Evolutionary conservation across 2,888 invertebrate species (phyloP).

Genomic region (Odontothrips loti): DNA sequence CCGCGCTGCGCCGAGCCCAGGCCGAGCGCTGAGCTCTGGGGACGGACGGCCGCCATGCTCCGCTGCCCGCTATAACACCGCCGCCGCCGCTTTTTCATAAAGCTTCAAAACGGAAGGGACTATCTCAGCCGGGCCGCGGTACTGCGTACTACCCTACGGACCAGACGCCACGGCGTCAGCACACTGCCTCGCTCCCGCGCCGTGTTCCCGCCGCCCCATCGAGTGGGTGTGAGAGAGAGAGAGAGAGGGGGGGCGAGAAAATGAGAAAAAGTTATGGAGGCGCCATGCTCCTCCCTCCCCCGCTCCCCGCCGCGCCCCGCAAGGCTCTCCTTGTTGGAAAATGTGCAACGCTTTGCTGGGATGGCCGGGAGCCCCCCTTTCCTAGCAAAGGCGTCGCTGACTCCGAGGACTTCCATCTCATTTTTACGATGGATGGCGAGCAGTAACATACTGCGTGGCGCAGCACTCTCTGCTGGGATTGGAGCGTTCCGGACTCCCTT

Average conservation of each 20-base stretch:
- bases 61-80: neutral
- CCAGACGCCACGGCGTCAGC: too few relatives aligned
- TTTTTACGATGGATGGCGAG: constrained; percentile 13
- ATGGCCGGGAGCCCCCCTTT: neutral
- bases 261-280: constrained; percentile 6
- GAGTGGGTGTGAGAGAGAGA: neutral
- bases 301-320: neutral
- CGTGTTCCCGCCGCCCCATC: too few relatives aligned
- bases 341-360: constrained; percentile 12
- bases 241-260: neutral
- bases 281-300: neutral
- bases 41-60: too few relatives aligned
- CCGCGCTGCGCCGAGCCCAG: too few relatives aligned
- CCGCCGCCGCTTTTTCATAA: constrained; percentile 11
- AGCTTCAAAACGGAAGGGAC: neutral
- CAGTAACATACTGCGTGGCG: neutral
- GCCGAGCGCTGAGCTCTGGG: too few relatives aligned
- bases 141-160: too few relatives aligned
- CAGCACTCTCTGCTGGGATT: neutral
- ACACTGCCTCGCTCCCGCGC: too few relatives aligned
- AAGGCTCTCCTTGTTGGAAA: neutral
- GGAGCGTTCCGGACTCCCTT: neutral
- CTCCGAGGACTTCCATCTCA: constrained; percentile 7
- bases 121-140: too few relatives aligned
- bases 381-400: neutral